Percentiles rank a stretch among this genome's conserved stretches.
Conservation (phyloP, 2,113 vertebrate genomes). For the Ceuthmochares aereus region DNA sequence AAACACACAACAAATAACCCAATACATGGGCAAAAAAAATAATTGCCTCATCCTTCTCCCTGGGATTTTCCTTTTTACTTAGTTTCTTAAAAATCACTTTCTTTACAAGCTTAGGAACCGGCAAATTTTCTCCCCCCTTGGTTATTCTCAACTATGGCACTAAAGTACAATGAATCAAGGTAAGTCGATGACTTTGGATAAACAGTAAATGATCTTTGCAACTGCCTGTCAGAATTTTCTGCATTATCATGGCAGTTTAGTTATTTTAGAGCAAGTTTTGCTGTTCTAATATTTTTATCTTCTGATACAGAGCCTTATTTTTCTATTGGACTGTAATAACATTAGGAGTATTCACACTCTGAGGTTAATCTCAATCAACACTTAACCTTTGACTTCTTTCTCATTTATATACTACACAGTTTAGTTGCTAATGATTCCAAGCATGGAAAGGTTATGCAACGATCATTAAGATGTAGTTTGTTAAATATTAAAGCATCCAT, state of each 20-base stretch:
- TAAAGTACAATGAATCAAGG: neutral
- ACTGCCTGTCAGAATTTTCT: neutral
- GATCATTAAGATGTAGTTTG: neutral
- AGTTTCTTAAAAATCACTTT: neutral
- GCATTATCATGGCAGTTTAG: neutral
- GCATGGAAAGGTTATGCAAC: neutral
- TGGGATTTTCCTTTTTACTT: neutral
- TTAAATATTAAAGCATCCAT: neutral
- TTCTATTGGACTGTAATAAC: neutral
- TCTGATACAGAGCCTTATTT: neutral
- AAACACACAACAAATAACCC: neutral
- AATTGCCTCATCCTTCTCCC: neutral
- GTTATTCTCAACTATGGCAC: neutral
- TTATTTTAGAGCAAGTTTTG: neutral
- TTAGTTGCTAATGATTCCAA: neutral
- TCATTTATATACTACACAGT: neutral
- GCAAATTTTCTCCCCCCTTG: neutral
- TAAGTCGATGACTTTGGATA: neutral
- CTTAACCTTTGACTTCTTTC: neutral
- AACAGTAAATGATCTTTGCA: neutral
- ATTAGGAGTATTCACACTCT: neutral
- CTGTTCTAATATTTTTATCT: neutral
- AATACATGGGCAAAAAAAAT: neutral
- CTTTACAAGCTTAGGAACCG: neutral
- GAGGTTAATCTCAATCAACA: neutral